Percentiles rank a stretch among this genome's conserved stretches.
phyloP scores from a whole-genome alignment of 2,797 vertebrate genomes.

The Aldrovandia affinis region DNA sequence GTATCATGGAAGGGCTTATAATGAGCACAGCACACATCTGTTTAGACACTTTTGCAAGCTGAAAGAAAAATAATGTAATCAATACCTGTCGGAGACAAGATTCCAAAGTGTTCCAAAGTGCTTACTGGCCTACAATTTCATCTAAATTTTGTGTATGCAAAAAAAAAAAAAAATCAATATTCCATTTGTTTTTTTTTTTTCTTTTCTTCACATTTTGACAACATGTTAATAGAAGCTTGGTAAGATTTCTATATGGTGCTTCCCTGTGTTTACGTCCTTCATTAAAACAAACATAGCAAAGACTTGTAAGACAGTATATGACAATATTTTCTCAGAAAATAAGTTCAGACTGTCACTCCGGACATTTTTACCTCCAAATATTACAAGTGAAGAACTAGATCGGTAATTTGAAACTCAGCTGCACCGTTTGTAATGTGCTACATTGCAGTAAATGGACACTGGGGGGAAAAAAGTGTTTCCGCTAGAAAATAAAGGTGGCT shows the following conservation, averaged over 20 bases:
- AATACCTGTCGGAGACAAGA: background rate
- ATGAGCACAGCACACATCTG: conserved; percentile 19
- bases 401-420: background rate
- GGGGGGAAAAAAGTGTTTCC: background rate
- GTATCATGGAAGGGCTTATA: background rate
- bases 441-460: background rate
- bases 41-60: background rate
- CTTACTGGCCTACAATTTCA: background rate
- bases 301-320: conserved; percentile 7
- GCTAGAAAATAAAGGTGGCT: background rate
- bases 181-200: background rate
- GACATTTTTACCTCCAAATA: conserved; percentile 12
- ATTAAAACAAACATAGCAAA: conserved; percentile 20
- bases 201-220: conserved; percentile 6
- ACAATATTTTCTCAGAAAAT: conserved; percentile 27
- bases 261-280: conserved; percentile 11
- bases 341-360: background rate
- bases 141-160: background rate
- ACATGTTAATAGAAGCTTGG: conserved; percentile 21
- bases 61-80: background rate
- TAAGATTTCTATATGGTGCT: conserved; percentile 10
- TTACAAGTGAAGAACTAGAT: background rate
- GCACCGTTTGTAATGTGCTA: conserved; percentile 4
- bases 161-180: conserved; percentile 10
- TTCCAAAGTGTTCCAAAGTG: conserved; percentile 13